These are phyloP conservation scores for Ceratosolen fusciceps DNA, from an alignment of 1,140 invertebrate species.

Conservation along the genomic window DNA sequence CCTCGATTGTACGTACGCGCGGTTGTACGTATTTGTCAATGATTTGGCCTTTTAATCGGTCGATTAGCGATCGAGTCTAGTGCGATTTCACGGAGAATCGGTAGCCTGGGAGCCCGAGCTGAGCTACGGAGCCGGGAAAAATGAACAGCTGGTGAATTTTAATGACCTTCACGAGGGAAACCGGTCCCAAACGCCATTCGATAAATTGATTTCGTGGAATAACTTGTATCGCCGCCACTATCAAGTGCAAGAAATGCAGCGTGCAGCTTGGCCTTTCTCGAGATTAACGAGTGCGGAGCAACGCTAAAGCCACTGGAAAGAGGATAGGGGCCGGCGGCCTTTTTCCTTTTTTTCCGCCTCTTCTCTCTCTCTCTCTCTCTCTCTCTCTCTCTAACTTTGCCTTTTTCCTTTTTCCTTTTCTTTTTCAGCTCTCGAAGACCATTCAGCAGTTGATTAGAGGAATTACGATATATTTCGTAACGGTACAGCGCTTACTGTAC, in stretches of 20 bases:
- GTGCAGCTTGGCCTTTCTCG: neutral
- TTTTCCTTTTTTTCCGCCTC: too few species aligned
- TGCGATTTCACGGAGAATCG: neutral
- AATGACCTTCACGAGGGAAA: neutral
- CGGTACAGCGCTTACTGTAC: constrained; percentile 25
- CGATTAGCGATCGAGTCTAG: neutral
- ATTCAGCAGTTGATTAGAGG: constrained; percentile 44
- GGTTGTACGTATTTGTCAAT: too few species aligned
- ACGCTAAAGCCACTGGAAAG: constrained; percentile 6
- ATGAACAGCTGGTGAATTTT: neutral
- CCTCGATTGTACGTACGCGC: too few species aligned
- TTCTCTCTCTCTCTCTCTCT: too few species aligned
- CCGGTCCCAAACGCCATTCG: constrained; percentile 2
- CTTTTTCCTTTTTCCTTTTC: too few species aligned
- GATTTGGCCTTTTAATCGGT: too few species aligned
- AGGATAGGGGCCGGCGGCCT: too few species aligned
- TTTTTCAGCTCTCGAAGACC: neutral
- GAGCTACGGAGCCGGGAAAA: too few species aligned
- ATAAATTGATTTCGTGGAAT: constrained; percentile 21
- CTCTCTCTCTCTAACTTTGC: too few species aligned
- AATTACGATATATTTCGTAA: constrained; percentile 36
- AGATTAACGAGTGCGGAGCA: constrained; percentile 11
- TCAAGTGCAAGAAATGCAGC: neutral
- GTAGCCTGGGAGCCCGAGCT: too few species aligned
- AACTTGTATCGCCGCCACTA: constrained; percentile 11